Evolutionary conservation across 2,797 vertebrate genomes (phyloP).

Genomic region (Xenops minutus): DNA sequence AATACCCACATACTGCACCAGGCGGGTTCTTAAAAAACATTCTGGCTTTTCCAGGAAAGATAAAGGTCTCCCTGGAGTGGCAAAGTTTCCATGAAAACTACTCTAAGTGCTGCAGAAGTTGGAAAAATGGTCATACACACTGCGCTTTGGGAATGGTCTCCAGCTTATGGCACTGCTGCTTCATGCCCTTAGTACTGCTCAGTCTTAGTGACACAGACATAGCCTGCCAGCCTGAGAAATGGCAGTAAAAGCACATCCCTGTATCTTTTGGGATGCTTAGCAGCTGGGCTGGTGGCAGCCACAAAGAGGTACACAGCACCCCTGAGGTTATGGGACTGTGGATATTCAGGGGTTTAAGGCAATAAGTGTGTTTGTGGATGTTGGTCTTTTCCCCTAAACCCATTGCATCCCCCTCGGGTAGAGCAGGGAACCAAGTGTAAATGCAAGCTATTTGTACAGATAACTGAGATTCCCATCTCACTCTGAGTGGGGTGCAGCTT

Average conservation of each 20-base stretch:
- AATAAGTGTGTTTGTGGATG: not conserved
- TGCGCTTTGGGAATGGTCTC: not conserved
- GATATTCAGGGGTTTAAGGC: not conserved
- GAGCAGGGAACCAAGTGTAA: not conserved
- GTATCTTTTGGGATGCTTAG: not conserved
- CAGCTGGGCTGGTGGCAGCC: not conserved
- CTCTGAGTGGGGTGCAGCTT: not conserved
- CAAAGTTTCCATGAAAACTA: not conserved
- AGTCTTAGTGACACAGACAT: not conserved
- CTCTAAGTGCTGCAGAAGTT: not conserved
- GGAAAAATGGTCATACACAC: not conserved
- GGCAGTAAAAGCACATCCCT: not conserved
- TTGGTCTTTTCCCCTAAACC: not conserved
- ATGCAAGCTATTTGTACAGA: not conserved
- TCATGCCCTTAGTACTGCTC: not conserved
- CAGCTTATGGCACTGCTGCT: not conserved
- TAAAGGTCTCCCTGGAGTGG: not conserved
- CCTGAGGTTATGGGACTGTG: rapidly evolving
- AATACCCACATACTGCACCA: slow-evolving; percentile 42
- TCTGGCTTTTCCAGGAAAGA: slow-evolving; percentile 11
- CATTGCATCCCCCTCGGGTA: not conserved
- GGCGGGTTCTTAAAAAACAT: not conserved
- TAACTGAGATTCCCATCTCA: not conserved
- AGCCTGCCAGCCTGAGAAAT: not conserved
- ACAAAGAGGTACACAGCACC: rapidly evolving